A percentile compares a stretch with the other conserved stretches of the same genome.
These are phyloP conservation scores for Yoshiicerus persimilis DNA, from an alignment of 1,140 invertebrate genomes.

Conservation along the genomic window DNA sequence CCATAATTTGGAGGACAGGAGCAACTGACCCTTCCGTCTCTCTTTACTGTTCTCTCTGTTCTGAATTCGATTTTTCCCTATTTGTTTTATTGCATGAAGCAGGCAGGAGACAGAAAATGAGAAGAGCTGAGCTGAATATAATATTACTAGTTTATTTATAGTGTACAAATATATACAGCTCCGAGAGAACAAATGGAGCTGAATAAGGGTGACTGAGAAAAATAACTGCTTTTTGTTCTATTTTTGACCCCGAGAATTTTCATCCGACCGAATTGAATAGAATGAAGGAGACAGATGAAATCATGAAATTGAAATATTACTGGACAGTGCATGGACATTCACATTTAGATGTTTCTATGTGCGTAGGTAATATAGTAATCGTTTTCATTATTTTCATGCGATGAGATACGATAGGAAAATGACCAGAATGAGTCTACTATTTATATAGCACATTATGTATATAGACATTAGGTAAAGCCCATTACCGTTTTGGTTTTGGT, in stretches of 20 bases:
- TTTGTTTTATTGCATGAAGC: not conserved
- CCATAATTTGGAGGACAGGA: not conserved
- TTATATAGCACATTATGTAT: not conserved
- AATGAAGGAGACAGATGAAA: slow-evolving; percentile 36
- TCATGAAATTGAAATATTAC: slow-evolving; percentile 43
- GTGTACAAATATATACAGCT: too few relatives aligned
- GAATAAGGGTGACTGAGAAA: slow-evolving; percentile 26
- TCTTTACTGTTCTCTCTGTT: not conserved
- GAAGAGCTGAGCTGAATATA: not conserved
- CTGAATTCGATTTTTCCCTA: not conserved
- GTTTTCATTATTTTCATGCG: not conserved
- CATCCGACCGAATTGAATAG: not conserved
- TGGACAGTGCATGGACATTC: not conserved
- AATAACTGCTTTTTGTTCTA: slow-evolving; percentile 42
- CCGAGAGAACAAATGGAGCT: not conserved
- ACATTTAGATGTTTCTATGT: not conserved
- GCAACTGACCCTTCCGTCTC: not conserved
- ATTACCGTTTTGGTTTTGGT: too few relatives aligned
- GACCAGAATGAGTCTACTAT: not conserved
- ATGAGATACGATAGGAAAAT: not conserved
- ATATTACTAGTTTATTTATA: not conserved
- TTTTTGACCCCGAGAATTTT: slow-evolving; percentile 40
- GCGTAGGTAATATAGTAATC: not conserved
- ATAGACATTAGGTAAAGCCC: not conserved
- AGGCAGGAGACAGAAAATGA: too few relatives aligned